These are phyloP conservation scores for Mythimna ferrago DNA, from an alignment of 2,888 invertebrate species.

Conservation along the genomic window DNA sequence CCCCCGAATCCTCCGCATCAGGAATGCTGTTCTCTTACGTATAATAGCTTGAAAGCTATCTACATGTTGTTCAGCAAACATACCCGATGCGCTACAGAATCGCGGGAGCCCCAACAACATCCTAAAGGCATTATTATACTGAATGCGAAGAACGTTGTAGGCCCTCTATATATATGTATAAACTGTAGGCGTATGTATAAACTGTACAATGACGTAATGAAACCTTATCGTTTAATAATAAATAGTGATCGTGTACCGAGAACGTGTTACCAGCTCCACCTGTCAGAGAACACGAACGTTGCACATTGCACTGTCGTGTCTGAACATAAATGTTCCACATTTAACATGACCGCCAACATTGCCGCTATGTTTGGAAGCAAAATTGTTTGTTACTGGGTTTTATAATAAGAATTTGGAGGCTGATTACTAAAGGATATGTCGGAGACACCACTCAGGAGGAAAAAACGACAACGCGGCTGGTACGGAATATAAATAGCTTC, in stretches of 20 bases:
- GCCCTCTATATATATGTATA: too few relatives aligned
- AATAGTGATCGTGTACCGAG: conserved; percentile 42
- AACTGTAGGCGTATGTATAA: too few relatives aligned
- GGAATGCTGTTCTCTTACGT: too few relatives aligned
- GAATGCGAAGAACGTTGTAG: too few relatives aligned
- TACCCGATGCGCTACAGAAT: too few relatives aligned
- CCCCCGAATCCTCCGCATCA: too few relatives aligned
- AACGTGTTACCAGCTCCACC: conserved; percentile 43
- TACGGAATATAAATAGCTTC: too few relatives aligned
- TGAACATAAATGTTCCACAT: conserved; percentile 39
- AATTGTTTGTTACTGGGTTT: conserved; percentile 26
- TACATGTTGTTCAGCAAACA: too few relatives aligned
- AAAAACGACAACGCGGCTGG: not conserved
- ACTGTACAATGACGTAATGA: conserved; percentile 5
- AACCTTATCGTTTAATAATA: conserved; percentile 49
- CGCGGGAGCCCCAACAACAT: too few relatives aligned
- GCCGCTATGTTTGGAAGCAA: conserved; percentile 5
- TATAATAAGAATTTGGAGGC: conserved; percentile 4
- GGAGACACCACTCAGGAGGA: not conserved
- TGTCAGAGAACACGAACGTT: conserved; percentile 50
- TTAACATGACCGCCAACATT: conserved; percentile 41
- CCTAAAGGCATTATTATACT: too few relatives aligned
- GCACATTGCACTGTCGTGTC: conserved; percentile 50
- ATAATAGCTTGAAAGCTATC: too few relatives aligned
- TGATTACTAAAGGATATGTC: not conserved